Percentiles rank a stretch among this genome's conserved stretches.
These are phyloP conservation scores for Toxonevra muliebris DNA, from an alignment of 2,888 invertebrate genomes.

Conservation along the genomic window DNA sequence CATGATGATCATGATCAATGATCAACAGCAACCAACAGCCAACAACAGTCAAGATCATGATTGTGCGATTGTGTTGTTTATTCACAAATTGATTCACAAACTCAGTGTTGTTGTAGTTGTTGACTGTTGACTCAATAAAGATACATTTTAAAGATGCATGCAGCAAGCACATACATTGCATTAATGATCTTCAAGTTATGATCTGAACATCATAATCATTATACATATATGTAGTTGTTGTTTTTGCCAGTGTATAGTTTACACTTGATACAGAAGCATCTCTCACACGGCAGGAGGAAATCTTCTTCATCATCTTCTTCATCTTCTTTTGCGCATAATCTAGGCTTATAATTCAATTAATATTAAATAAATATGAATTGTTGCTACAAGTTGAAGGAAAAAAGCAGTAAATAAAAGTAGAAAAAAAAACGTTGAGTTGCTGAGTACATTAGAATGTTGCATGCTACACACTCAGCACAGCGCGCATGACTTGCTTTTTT, in stretches of 20 bases:
- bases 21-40: constrained; percentile 11
- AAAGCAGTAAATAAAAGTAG: neutral
- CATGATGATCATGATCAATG: constrained; percentile 19
- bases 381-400: neutral
- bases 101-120: constrained; percentile 4
- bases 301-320: constrained; percentile 36
- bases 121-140: constrained; percentile 25
- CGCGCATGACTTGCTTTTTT: constrained; percentile 55
- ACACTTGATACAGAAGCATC: too few relatives aligned
- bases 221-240: neutral
- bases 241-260: neutral
- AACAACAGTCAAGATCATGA: constrained; percentile 36
- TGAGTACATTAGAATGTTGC: constrained; percentile 53
- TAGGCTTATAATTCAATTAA: constrained; percentile 64
- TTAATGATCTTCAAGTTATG: neutral
- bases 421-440: constrained; percentile 14
- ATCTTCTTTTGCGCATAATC: constrained; percentile 48
- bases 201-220: neutral
- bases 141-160: constrained; percentile 7
- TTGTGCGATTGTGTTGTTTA: constrained; percentile 41
- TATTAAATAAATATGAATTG: constrained; percentile 44
- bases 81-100: constrained; percentile 45
- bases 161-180: constrained; percentile 9
- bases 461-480: too few relatives aligned
- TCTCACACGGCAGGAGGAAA: constrained; percentile 50